A percentile compares a stretch with the other conserved stretches of the same genome.
phyloP scores from a whole-genome alignment of 2,113 vertebrate species.

The Ahaetulla prasina region DNA sequence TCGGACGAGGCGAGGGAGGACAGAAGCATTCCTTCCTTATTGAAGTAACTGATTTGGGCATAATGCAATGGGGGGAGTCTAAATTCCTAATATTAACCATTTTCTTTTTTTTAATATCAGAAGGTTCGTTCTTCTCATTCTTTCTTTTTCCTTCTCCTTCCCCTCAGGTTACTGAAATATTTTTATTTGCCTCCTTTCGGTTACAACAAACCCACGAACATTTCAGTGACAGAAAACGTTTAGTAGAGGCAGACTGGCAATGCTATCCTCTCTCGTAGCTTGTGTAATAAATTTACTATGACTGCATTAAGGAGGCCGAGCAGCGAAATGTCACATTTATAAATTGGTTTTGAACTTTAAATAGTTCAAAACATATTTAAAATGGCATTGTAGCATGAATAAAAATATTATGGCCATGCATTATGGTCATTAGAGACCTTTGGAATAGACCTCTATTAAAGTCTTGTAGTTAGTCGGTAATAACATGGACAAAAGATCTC shows the following conservation, averaged over 20 bases:
- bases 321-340: conserved; percentile 46
- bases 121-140: background rate
- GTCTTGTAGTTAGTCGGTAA: conserved; percentile 40
- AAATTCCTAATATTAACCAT: background rate
- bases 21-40: background rate
- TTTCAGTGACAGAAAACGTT: conserved; percentile 37
- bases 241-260: conserved; percentile 25
- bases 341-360: conserved; percentile 52
- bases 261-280: conserved; percentile 23
- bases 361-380: conserved; percentile 43
- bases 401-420: conserved; percentile 32
- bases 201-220: conserved; percentile 22
- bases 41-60: background rate
- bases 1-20: too few species aligned
- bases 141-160: background rate
- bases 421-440: conserved; percentile 45
- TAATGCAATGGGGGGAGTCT: background rate
- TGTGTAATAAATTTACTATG: conserved; percentile 45
- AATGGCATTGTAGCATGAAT: conserved; percentile 34
- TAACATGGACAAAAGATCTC: conserved; percentile 49
- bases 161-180: conserved; percentile 12
- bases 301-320: conserved; percentile 43
- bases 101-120: background rate
- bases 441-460: conserved; percentile 36
- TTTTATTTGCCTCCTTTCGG: background rate